Evolutionary conservation across 2,113 vertebrate genomes (phyloP).

Genomic region (Rhegmatorhina hoffmannsi): DNA sequence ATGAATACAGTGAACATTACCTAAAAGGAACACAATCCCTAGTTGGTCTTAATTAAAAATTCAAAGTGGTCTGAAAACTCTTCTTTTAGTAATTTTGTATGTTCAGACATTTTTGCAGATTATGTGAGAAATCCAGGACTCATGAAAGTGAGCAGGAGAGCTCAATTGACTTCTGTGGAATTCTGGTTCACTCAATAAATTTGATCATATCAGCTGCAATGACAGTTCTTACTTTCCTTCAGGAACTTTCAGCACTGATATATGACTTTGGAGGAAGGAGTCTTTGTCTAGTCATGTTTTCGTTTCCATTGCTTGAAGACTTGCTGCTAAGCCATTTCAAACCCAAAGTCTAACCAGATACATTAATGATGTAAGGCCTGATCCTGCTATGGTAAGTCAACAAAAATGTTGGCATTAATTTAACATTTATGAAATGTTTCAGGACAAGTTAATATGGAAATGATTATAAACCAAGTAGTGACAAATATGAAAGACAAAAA

Average conservation of each 20-base stretch:
- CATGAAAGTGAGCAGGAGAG: not conserved
- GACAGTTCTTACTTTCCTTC: not conserved
- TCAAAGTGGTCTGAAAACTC: not conserved
- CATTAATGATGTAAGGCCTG: not conserved
- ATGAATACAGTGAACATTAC: not conserved
- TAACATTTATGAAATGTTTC: not conserved
- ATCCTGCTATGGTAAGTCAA: not conserved
- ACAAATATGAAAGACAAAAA: not conserved
- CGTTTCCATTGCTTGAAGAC: not conserved
- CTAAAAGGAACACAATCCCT: not conserved
- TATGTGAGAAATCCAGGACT: not conserved
- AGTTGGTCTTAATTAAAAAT: not conserved
- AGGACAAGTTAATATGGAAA: not conserved
- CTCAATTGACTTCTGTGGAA: not conserved
- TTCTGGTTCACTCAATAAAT: not conserved
- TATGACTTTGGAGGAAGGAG: not conserved
- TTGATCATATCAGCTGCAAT: not conserved
- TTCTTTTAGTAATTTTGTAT: not conserved
- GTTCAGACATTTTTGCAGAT: not conserved
- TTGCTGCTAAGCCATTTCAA: not conserved
- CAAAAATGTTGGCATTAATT: not conserved
- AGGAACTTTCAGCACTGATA: not conserved
- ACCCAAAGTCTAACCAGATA: not conserved
- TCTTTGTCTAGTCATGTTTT: not conserved
- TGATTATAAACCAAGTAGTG: not conserved